Conservation (phyloP, 2,888 invertebrate species). For the Noctua janthina region DNA sequence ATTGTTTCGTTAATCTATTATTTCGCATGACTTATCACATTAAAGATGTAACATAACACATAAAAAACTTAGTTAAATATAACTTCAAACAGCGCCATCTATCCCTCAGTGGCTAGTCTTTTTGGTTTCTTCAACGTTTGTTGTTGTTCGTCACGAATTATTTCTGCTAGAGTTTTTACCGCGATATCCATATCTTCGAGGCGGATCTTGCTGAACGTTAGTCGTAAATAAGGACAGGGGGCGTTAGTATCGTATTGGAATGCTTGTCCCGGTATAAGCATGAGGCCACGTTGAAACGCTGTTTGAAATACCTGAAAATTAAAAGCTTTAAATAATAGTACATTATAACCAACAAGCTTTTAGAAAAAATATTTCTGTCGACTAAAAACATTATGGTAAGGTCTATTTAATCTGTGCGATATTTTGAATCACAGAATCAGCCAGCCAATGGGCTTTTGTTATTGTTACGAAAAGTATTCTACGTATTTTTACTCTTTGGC, state of each 20-base stretch:
- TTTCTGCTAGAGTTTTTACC: slow-evolving; percentile 89
- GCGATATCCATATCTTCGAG: slow-evolving; percentile 92
- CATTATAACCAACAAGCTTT: background rate
- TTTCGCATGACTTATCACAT: slow-evolving; percentile 22
- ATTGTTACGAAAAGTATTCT: background rate
- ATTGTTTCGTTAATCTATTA: background rate
- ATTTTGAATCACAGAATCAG: background rate
- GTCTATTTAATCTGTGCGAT: background rate
- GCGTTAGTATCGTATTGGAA: slow-evolving; percentile 92
- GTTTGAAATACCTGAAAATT: slow-evolving; percentile 84
- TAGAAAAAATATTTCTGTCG: background rate
- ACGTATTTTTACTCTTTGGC: no score
- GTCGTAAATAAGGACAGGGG: slow-evolving; percentile 92
- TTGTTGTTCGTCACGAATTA: slow-evolving; percentile 91
- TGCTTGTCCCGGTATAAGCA: slow-evolving; percentile 94
- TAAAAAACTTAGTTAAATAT: background rate
- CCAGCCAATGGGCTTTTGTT: background rate
- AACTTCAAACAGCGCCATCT: slow-evolving; percentile 67
- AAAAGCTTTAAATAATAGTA: background rate
- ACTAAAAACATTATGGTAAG: background rate
- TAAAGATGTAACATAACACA: background rate
- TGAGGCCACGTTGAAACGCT: slow-evolving; percentile 92
- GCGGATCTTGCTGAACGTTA: slow-evolving; percentile 93
- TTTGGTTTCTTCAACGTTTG: slow-evolving; percentile 68
- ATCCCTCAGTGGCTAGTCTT: slow-evolving; percentile 74